These are phyloP conservation scores for Syngnathus floridae DNA, from an alignment of 2,113 vertebrate species.

Conservation along the genomic window DNA sequence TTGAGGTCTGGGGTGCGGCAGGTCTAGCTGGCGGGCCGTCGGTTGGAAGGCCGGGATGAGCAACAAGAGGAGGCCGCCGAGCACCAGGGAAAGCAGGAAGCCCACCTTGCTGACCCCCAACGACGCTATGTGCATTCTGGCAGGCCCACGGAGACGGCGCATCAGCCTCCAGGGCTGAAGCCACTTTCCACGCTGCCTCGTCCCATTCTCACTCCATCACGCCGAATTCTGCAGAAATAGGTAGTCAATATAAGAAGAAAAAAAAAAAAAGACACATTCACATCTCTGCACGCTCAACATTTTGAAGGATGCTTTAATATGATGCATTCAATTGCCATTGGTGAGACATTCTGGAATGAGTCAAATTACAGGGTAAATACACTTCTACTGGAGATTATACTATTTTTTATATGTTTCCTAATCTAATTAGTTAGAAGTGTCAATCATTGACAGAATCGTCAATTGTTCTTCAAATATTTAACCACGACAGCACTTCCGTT, in stretches of 20 bases:
- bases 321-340: no score
- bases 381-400: no score
- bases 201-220: conserved; percentile 57
- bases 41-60: conserved; percentile 71
- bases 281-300: no score
- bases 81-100: conserved; percentile 76
- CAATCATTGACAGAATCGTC: not conserved
- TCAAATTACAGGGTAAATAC: no score
- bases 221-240: not conserved
- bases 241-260: not conserved
- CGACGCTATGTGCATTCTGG: conserved; percentile 76
- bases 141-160: conserved; percentile 25
- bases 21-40: conserved; percentile 29
- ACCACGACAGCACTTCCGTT: not conserved
- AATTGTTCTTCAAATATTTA: not conserved
- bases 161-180: conserved; percentile 71
- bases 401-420: no score
- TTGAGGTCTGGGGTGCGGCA: conserved; percentile 49
- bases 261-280: no score
- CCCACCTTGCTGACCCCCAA: conserved; percentile 77
- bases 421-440: no score
- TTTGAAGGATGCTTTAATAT: no score
- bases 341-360: no score
- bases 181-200: conserved; percentile 29
- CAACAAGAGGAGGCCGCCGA: conserved; percentile 78